Conservation (phyloP, 2,888 invertebrate species). For the Carpatolechia fugitivella region DNA sequence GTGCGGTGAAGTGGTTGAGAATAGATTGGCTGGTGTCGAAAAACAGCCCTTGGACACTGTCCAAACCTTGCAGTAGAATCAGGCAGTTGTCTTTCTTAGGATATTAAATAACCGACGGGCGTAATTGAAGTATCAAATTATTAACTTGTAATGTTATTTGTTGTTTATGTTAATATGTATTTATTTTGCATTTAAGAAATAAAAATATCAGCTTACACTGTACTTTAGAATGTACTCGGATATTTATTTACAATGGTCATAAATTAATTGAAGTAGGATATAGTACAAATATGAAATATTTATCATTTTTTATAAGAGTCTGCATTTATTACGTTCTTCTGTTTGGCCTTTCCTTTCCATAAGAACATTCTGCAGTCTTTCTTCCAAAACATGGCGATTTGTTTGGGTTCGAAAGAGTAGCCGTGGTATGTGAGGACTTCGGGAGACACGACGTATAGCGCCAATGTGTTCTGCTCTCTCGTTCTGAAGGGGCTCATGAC, state of each 20-base stretch:
- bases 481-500: conserved; percentile 61
- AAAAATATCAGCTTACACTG: conserved; percentile 2
- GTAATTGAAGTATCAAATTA: neutral
- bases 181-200: conserved; percentile 36
- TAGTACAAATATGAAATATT: neutral
- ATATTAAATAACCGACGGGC: neutral
- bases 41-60: conserved; percentile 78
- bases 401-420: conserved; percentile 72
- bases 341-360: conserved; percentile 70
- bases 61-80: conserved; percentile 81
- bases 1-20: conserved; percentile 85
- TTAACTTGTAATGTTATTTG: too few relatives aligned
- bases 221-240: neutral
- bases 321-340: conserved; percentile 49
- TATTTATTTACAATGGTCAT: conserved; percentile 12
- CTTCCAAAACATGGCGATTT: conserved; percentile 84
- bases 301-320: conserved; percentile 44
- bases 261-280: neutral
- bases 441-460: conserved; percentile 71
- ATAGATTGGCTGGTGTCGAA: conserved; percentile 64
- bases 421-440: conserved; percentile 78
- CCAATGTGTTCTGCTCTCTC: conserved; percentile 61
- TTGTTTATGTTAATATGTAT: conserved; percentile 21
- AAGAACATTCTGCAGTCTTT: conserved; percentile 85
- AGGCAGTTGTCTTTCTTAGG: neutral